Percentiles rank a stretch among this genome's conserved stretches.
phyloP scores from a whole-genome alignment of 2,113 vertebrate genomes.

The Oncorhynchus nerka region DNA sequence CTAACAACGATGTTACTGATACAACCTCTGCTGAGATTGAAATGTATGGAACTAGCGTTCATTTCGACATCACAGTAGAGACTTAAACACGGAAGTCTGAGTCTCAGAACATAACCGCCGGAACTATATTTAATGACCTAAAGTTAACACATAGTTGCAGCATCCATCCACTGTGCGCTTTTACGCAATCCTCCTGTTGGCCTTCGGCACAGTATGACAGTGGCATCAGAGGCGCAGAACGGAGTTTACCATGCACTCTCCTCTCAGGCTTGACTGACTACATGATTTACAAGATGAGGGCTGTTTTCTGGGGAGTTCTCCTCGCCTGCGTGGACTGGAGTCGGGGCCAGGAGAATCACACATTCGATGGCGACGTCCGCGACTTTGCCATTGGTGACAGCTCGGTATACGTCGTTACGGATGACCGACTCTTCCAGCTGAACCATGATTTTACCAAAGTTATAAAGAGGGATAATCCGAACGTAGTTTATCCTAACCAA shows the following conservation, averaged over 20 bases:
- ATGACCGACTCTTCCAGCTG: conserved; percentile 79
- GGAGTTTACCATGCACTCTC: neutral
- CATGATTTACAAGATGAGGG: conserved; percentile 28
- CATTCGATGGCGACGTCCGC: conserved; percentile 56
- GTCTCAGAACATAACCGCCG: too few species aligned
- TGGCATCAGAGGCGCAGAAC: too few species aligned
- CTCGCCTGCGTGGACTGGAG: conserved; percentile 2
- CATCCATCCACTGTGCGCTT: too few species aligned
- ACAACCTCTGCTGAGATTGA: too few species aligned
- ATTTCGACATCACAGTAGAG: too few species aligned
- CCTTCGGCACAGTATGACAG: too few species aligned
- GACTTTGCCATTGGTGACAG: conserved; percentile 73
- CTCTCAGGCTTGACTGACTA: neutral
- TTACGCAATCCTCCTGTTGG: too few species aligned
- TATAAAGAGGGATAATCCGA: conserved; percentile 9
- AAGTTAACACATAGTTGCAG: too few species aligned
- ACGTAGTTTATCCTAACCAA: neutral
- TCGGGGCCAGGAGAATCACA: neutral
- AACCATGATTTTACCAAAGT: conserved; percentile 59
- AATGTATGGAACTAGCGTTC: too few species aligned
- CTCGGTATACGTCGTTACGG: conserved; percentile 78
- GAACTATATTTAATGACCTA: too few species aligned
- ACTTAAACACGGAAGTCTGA: too few species aligned
- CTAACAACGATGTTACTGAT: too few species aligned
- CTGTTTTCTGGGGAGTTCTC: conserved; percentile 32